Conservation (phyloP, 1,140 invertebrate genomes). For the Drosophila sproati region DNA sequence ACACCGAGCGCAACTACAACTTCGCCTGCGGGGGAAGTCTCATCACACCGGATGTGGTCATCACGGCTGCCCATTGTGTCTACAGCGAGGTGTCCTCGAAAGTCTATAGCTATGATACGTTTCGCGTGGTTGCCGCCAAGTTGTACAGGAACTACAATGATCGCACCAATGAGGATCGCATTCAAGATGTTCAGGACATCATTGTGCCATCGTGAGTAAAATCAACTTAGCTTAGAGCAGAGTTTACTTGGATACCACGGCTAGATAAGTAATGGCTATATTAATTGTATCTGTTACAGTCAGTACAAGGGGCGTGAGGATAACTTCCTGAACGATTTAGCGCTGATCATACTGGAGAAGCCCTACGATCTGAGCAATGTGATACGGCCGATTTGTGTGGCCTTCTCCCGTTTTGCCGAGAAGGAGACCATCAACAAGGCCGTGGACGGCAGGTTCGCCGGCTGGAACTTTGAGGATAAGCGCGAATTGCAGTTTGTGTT, state of each 20-base stretch:
- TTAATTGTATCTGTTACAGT: constrained; percentile 11
- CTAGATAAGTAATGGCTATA: too few relatives aligned
- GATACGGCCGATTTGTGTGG: constrained; percentile 63
- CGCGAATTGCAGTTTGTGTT: constrained; percentile 65
- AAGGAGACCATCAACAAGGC: constrained; percentile 61
- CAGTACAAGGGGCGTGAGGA: constrained; percentile 41
- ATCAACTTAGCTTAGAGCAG: not conserved
- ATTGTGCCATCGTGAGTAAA: constrained; percentile 45
- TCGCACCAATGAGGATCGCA: constrained; percentile 19
- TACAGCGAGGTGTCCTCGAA: constrained; percentile 35
- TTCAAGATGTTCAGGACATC: constrained; percentile 38
- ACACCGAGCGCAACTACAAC: constrained; percentile 57
- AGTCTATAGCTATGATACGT: constrained; percentile 34
- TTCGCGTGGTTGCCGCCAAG: constrained; percentile 60
- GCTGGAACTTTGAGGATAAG: constrained; percentile 63
- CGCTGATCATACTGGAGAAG: constrained; percentile 45
- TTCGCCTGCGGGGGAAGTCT: constrained; percentile 86
- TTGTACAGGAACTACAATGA: constrained; percentile 52
- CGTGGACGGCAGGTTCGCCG: constrained; percentile 53
- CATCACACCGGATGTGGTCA: constrained; percentile 67
- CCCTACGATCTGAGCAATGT: constrained; percentile 54
- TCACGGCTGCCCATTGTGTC: constrained; percentile 72
- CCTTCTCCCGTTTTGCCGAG: constrained; percentile 37
- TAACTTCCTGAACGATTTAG: constrained; percentile 52
- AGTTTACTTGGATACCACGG: too few relatives aligned